Percentiles rank a stretch among this genome's conserved stretches.
Evolutionary conservation across 2,888 invertebrate species (phyloP).

Genomic region (Dynastes maya): DNA sequence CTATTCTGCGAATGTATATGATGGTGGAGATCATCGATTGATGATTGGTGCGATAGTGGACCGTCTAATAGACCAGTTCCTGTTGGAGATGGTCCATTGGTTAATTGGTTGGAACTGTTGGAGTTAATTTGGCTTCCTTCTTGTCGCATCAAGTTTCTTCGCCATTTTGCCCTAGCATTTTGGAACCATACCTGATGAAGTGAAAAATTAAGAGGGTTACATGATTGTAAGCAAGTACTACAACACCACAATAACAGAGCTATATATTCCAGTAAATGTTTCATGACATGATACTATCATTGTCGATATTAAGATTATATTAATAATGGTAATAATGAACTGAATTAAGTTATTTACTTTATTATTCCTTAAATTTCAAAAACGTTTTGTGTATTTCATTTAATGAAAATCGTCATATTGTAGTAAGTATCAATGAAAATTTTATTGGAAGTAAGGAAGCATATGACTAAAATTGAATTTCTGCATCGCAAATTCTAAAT

Average conservation of each 20-base stretch:
- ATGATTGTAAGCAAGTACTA: too few relatives aligned
- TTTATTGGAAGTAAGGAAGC: too few relatives aligned
- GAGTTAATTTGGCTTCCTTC: conserved; percentile 73
- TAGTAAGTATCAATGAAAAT: too few relatives aligned
- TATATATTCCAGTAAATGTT: background rate
- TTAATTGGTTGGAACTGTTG: conserved; percentile 61
- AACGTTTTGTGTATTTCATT: too few relatives aligned
- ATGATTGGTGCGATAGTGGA: conserved; percentile 71
- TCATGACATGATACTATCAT: background rate
- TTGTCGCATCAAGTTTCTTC: conserved; percentile 92
- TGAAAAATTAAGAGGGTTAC: background rate
- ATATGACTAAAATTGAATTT: too few relatives aligned
- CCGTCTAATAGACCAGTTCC: conserved; percentile 71
- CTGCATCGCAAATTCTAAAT: too few relatives aligned
- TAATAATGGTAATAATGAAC: too few relatives aligned
- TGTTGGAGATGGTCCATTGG: conserved; percentile 64
- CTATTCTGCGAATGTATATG: conserved; percentile 72
- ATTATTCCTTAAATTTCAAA: too few relatives aligned
- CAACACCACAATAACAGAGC: too few relatives aligned
- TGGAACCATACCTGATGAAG: conserved; percentile 96
- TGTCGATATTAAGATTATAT: background rate
- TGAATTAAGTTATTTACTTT: too few relatives aligned
- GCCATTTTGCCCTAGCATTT: conserved; percentile 98
- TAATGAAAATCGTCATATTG: too few relatives aligned
- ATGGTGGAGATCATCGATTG: conserved; percentile 73